Evolutionary conservation across 2,113 vertebrate species (phyloP).

Genomic region (Azemiops feae): DNA sequence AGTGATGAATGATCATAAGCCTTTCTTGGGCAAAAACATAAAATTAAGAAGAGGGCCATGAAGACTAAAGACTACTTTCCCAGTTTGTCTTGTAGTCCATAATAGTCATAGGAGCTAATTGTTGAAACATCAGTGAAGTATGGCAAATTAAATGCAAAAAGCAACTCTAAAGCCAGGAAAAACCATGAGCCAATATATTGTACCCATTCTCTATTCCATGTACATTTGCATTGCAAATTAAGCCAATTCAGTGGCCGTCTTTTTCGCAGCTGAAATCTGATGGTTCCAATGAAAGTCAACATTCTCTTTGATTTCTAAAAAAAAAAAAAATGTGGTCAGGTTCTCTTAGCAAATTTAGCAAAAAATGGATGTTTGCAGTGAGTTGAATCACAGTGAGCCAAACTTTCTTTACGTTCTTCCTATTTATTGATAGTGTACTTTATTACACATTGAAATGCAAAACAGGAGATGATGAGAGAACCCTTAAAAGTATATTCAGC

Average conservation of each 20-base stretch:
- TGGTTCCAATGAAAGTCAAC: neutral
- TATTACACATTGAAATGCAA: neutral
- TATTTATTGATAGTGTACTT: neutral
- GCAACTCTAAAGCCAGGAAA: neutral
- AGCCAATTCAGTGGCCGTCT: neutral
- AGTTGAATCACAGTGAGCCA: neutral
- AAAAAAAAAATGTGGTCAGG: neutral
- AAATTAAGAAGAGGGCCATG: neutral
- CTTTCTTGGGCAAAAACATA: neutral
- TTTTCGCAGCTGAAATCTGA: neutral
- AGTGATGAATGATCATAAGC: slow-evolving; percentile 26
- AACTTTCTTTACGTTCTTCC: neutral
- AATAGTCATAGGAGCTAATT: neutral
- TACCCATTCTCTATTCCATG: neutral
- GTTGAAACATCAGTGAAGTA: neutral
- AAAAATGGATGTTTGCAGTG: neutral
- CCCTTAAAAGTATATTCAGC: neutral
- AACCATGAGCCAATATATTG: neutral
- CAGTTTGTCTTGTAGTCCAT: neutral
- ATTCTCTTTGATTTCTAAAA: neutral
- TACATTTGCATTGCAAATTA: neutral
- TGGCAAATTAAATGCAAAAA: neutral
- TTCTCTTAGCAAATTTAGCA: neutral
- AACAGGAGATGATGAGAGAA: neutral
- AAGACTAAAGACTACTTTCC: neutral